Conservation (phyloP, 2,888 invertebrate species). For the Aricia artaxerxes region DNA sequence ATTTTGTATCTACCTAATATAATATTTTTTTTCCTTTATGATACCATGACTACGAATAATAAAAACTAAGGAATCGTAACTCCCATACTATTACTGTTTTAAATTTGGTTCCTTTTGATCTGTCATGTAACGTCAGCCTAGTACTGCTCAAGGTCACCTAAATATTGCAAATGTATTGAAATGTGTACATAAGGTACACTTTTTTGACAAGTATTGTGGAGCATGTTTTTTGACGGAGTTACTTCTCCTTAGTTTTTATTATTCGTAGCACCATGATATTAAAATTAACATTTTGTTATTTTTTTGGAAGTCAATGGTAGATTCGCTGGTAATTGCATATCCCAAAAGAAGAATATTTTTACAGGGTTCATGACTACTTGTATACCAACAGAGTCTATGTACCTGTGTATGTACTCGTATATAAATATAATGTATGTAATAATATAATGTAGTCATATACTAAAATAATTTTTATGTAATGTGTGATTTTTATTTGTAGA, state of each 20-base stretch:
- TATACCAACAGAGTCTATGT: background rate
- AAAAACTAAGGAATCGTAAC: too few relatives aligned
- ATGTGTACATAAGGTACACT: too few relatives aligned
- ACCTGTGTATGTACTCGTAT: background rate
- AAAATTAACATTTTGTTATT: background rate
- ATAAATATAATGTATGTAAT: background rate
- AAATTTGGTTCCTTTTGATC: too few relatives aligned
- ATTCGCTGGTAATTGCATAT: background rate
- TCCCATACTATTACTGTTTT: too few relatives aligned
- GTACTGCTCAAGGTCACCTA: too few relatives aligned
- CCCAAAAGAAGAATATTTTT: background rate
- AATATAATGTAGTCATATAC: background rate
- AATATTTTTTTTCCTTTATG: background rate
- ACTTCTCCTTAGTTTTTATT: too few relatives aligned
- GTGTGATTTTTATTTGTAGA: slow-evolving; percentile 2
- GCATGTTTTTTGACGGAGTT: too few relatives aligned
- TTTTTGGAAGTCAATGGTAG: background rate
- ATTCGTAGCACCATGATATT: too few relatives aligned
- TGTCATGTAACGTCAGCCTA: too few relatives aligned
- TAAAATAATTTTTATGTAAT: background rate
- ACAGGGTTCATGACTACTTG: background rate
- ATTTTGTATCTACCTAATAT: background rate
- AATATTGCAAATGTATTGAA: too few relatives aligned
- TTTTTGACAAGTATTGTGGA: too few relatives aligned
- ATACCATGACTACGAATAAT: background rate